Evolutionary conservation across 35 echinoderm and acorn worm species (phyloP), one percentile per base, ranked within the genome.

Genomic region (Strongylocentrotus purpuratus): DNA sequence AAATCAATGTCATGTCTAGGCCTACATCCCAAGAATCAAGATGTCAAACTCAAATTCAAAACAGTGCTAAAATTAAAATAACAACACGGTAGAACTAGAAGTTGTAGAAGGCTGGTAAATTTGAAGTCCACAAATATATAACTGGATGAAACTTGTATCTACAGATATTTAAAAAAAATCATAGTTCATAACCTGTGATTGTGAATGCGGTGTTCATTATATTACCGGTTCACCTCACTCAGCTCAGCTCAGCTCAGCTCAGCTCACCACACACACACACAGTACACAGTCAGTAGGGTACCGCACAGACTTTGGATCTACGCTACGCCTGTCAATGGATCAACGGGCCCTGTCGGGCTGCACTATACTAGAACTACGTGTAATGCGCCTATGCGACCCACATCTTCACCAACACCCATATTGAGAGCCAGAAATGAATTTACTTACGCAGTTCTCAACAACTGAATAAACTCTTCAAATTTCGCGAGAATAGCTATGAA

Each of bases 401-500:
- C 18, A 46, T 31, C 32, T 93, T 33, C 91, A 93, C 91, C 91
- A 93, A 93, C 91, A 93, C 91, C 91, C 91, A 93, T 93, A 93
- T 93, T 93, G 91, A 20, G 31, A 45, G 95, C 47, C 52, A 45
- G 33, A 65, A 41, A 92, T 95, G 61, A 59, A 90, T 45, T 58
- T 95, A 95, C 95, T 95, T 90, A 95, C 95, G 46, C 31, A 48
- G 88, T 28, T 45, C 41, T 91, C 55, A 46, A 48, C 95, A 95
- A 88, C 35, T 47, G 90, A 90, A 32, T 35, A 33, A 35, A 31
- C 32, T 10, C 86, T 58, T 92, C 47, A 95, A 92, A 92, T 91
- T 91, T 90, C 46, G 87, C 95, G 33, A 15, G 46, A 47, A 90
- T 48, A 92, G 48, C 90, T 85, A 61, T 92, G 58, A 65, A 58